These are phyloP conservation scores for Cheilosia variabilis DNA, from an alignment of 2,888 invertebrate species.

Conservation along the genomic window DNA sequence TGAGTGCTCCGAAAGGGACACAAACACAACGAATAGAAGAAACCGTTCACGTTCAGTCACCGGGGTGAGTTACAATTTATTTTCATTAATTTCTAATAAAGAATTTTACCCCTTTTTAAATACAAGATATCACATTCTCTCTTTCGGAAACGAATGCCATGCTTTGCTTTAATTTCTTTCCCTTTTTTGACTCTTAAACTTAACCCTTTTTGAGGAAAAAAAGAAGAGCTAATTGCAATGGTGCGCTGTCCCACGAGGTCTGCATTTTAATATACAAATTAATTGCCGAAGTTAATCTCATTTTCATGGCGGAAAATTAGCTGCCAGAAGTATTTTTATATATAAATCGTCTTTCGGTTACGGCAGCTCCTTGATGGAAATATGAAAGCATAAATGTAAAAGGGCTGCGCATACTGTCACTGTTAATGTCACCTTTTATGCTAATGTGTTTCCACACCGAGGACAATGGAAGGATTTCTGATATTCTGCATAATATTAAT, in stretches of 20 bases:
- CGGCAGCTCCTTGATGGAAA: constrained; percentile 27
- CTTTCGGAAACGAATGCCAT: constrained; percentile 44
- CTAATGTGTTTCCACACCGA: background rate
- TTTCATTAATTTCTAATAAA: constrained; percentile 76
- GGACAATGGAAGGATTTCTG: background rate
- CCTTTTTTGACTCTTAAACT: constrained; percentile 60
- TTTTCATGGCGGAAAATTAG: constrained; percentile 79
- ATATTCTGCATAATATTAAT: background rate
- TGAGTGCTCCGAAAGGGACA: constrained; percentile 31
- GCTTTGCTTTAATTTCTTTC: constrained; percentile 51
- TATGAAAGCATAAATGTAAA: background rate
- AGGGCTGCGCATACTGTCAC: constrained; percentile 12
- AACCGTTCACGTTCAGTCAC: constrained; percentile 49
- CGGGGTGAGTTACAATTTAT: constrained; percentile 69
- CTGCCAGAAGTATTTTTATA: constrained; percentile 78
- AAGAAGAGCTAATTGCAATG: constrained; percentile 55
- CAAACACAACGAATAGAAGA: constrained; percentile 24
- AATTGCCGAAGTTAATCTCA: constrained; percentile 71
- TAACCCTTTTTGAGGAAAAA: constrained; percentile 62
- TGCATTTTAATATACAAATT: constrained; percentile 74
- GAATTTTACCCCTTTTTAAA: constrained; percentile 72
- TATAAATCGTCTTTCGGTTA: constrained; percentile 34
- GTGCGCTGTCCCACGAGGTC: constrained; percentile 47
- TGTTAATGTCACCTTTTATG: constrained; percentile 5
- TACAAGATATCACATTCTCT: constrained; percentile 62